Base-by-base conservation (phyloP, 2,797 vertebrate species). In the Gobio occitaniae region DNA sequence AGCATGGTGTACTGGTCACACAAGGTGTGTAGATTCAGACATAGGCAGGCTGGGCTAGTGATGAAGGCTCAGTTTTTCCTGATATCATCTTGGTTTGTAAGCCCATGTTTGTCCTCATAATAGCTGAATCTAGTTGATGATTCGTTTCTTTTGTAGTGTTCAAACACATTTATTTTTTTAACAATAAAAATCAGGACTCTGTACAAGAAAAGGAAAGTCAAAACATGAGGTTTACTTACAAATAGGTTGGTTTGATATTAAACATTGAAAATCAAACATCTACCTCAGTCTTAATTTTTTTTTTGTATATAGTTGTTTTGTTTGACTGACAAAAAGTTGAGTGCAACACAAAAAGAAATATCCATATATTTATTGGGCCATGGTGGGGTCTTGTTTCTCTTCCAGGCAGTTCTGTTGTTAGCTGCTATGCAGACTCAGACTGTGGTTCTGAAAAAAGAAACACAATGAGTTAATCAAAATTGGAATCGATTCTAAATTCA, bases 191-290 rank as follows among this genome's bases (percentile, higher is more conserved):
- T 19, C 93, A 94, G 93, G 93, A 94, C 93, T 93, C 93, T 92
- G 95, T 97, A 97, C 97, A 96, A 96, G 96, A 96, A 92, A 93
- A 94, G 89, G 86, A 92, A 94, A 93, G 94, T 97, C 96, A 96
- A 97, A 97, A 97, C 96, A 96, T 97, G 96, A 96, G 96, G 96
- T 96, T 96, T 99, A 98, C 98, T 95, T 98, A 99, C 97, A 99
- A 95, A 95, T 95, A 96, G 95, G 93, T 96, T 86, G 84, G 88
- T 96, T 96, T 93, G 94, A 95, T 95, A 65, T 32, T 65, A 65
- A 95, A 96, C 96, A 95, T 94, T 94, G 93, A 95, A 96, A 95
- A 95, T 95, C 94, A 95, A 93, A 91, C 95, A 89, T 93, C 95
- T 95, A 95, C 91, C 25, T 94, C 95, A 92, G 93, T 90, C 93